Percentiles rank a stretch among this genome's conserved stretches.
These are phyloP conservation scores for Lethenteron camtschaticum DNA, from an alignment of 2,113 vertebrate species.

Conservation along the genomic window DNA sequence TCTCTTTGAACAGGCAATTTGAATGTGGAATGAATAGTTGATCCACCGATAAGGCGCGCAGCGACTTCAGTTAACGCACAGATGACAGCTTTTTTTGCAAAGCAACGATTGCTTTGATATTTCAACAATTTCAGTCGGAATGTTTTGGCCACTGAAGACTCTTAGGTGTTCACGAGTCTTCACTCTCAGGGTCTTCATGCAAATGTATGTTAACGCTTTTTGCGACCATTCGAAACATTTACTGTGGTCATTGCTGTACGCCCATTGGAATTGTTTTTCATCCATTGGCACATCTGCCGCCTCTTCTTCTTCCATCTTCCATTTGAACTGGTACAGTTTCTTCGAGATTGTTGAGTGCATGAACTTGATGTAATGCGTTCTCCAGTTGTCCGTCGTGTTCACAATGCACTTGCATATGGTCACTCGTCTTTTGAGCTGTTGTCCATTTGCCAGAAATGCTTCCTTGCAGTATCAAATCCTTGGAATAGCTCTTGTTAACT, in stretches of 20 bases:
- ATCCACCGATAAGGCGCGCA: too few relatives aligned
- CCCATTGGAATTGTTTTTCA: not conserved
- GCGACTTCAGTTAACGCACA: too few relatives aligned
- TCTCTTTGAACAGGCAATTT: too few relatives aligned
- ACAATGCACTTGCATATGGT: not conserved
- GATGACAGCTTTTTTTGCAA: too few relatives aligned
- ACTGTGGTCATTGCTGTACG: not conserved
- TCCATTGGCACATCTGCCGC: not conserved
- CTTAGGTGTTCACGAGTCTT: too few relatives aligned
- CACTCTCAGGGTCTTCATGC: not conserved
- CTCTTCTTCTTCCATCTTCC: not conserved
- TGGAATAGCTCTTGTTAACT: not conserved
- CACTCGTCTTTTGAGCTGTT: not conserved
- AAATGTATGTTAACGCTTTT: not conserved
- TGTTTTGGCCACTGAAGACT: too few relatives aligned
- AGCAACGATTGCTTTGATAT: too few relatives aligned
- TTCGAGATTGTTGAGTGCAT: not conserved
- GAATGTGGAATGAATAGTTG: too few relatives aligned
- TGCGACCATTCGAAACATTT: not conserved
- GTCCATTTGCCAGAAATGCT: not conserved
- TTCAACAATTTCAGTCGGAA: too few relatives aligned
- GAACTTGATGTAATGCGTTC: not conserved
- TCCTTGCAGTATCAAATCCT: not conserved
- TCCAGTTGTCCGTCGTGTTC: too few relatives aligned
- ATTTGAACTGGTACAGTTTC: not conserved